Evolutionary conservation across 2,113 vertebrate genomes (phyloP), one percentile per base, ranked within the genome.

Genomic region (Typhlomys cinereus): DNA sequence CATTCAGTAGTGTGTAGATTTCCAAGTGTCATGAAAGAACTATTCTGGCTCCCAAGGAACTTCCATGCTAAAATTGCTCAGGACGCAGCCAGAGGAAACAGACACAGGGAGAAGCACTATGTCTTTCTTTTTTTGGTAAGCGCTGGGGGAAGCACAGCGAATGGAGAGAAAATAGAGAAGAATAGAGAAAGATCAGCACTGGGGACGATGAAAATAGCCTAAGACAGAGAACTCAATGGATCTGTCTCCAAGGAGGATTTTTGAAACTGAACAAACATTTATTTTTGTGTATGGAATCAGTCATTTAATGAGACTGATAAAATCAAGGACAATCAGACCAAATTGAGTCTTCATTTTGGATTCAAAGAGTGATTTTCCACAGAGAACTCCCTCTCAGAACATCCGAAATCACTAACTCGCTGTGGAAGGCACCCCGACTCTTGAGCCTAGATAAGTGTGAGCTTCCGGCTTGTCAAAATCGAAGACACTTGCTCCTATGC

Each of bases 291-390:
- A 91, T 80, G 88, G 96, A 98, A 98, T 97, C 97, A 97, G 97
- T 96, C 94, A 95, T 97, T 98, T 98, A 94, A 96, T 96, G 95
- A 83, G 75, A 88, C 97, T 97, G 97, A 97, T 98, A 98, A 98
- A 98, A 98, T 98, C 98, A 97, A 97, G 96, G 96, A 98, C 97
- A 97, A 98, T 98, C 98, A 98, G 97, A 97, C 94, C 92, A 98
- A 98, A 98, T 96, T 97, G 97, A 98, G 98, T 96, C 98, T 98
- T 98, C 98, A 98, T 98, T 98, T 97, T 96, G 98, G 96, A 96
- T 94, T 93, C 94, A 96, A 96, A 96, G 96, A 96, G 92, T 95
- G 90, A n/a, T 88, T 97, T 98, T 96, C 0, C 17, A 85, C 93
- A 88, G 74, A 97, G 97, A 94, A 95, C 96, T 96, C 97, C 96